phyloP scores from a whole-genome alignment of 2,113 vertebrate species.

The Formicarius rufipectus region DNA sequence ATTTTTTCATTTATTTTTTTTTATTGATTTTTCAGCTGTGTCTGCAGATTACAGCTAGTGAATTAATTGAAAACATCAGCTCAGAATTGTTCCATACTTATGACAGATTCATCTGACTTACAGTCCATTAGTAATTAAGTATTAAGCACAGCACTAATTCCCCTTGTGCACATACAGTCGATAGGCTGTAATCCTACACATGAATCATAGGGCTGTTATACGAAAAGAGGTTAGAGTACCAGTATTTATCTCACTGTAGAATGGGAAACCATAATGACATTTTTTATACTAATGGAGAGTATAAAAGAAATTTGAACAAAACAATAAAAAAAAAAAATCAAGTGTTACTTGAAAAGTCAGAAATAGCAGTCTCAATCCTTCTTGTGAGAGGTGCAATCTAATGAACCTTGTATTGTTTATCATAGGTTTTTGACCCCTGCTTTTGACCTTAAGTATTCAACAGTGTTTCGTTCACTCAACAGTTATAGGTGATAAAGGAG shows the following conservation, averaged over 20 bases:
- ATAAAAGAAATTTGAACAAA: background rate
- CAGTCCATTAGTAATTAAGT: constrained; percentile 37
- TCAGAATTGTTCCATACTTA: constrained; percentile 1
- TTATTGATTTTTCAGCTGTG: constrained; percentile 46
- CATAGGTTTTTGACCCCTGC: background rate
- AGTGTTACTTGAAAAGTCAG: background rate
- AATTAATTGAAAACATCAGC: constrained; percentile 50
- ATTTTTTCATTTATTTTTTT: constrained; percentile 12
- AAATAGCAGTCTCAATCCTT: background rate
- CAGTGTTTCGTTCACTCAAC: background rate
- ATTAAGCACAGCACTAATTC: constrained; percentile 15
- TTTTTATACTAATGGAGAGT: background rate
- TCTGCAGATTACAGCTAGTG: constrained; percentile 22
- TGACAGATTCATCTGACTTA: constrained; percentile 38
- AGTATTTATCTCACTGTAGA: background rate
- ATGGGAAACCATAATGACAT: background rate
- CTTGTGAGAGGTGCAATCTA: background rate
- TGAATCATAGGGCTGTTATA: background rate
- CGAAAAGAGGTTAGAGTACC: background rate
- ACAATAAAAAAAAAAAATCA: background rate
- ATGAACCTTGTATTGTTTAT: background rate
- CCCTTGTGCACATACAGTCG: background rate
- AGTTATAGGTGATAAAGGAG: background rate
- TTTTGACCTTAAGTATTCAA: background rate
- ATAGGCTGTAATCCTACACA: background rate